A percentile compares a stretch with the other conserved stretches of the same genome.
Evolutionary conservation across 2,113 vertebrate species (phyloP).

Genomic region (Mirounga angustirostris): DNA sequence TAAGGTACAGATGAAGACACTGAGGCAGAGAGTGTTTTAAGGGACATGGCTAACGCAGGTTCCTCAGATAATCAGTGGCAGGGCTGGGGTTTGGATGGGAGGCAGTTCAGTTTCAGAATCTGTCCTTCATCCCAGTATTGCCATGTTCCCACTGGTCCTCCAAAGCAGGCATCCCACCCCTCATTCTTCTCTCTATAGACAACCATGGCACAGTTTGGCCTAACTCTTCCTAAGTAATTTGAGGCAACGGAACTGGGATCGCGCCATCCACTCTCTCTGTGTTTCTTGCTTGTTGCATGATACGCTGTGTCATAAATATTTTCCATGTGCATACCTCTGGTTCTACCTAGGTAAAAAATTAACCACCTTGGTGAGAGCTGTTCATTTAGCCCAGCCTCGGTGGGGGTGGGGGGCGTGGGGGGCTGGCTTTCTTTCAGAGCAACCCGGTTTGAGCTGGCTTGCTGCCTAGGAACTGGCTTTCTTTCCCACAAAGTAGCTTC

Average conservation of each 20-base stretch:
- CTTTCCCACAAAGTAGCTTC: slow-evolving; percentile 80
- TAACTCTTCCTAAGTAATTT: not conserved
- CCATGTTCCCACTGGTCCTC: not conserved
- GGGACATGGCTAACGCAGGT: not conserved
- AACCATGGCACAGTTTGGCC: not conserved
- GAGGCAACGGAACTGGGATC: not conserved
- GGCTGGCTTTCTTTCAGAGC: slow-evolving; percentile 28
- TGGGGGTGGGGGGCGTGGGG: not conserved
- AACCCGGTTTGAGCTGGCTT: slow-evolving; percentile 46
- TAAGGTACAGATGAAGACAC: not conserved
- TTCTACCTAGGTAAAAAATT: slow-evolving; percentile 7
- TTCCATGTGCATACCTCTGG: not conserved
- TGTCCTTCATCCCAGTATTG: not conserved
- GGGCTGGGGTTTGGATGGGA: not conserved
- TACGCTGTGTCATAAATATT: not conserved
- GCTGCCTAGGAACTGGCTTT: slow-evolving; percentile 51
- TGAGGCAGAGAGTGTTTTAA: not conserved
- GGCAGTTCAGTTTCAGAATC: not conserved
- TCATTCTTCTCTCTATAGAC: not conserved
- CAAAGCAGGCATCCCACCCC: rapidly evolving
- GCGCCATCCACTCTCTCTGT: rapidly evolving
- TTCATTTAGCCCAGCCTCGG: not conserved
- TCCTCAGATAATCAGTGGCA: not conserved
- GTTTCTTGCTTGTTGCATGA: not conserved
- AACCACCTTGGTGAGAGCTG: slow-evolving; percentile 10